Evolutionary conservation across 2,113 vertebrate species (phyloP).

Genomic region (Tragelaphus strepsiceros): DNA sequence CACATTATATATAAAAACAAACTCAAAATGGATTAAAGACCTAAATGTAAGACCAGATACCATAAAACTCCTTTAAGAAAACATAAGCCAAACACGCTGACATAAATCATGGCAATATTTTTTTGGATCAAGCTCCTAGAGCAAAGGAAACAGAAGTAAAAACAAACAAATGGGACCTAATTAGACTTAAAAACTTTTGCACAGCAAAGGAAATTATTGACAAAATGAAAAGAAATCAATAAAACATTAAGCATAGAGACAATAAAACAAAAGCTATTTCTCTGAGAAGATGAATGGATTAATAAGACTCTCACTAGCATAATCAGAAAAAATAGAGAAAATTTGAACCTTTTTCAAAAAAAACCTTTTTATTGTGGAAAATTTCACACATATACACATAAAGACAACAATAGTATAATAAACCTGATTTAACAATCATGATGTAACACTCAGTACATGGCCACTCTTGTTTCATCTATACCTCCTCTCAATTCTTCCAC

Average conservation of each 20-base stretch:
- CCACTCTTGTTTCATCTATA: neutral
- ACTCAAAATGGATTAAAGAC: neutral
- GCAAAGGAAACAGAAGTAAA: neutral
- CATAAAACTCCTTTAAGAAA: neutral
- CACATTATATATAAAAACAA: neutral
- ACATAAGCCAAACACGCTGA: neutral
- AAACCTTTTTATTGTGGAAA: neutral
- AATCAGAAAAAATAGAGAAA: neutral
- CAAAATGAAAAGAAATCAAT: neutral
- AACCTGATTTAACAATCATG: neutral
- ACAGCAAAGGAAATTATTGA: neutral
- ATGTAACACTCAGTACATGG: neutral
- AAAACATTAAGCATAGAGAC: neutral
- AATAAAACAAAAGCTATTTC: neutral
- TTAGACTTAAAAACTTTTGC: neutral
- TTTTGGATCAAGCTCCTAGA: neutral
- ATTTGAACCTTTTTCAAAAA: neutral
- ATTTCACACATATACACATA: neutral
- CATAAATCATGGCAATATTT: neutral
- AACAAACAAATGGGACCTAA: neutral
- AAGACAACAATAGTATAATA: neutral
- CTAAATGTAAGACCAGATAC: neutral
- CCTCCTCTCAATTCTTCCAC: neutral
- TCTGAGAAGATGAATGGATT: neutral
- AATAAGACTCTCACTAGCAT: neutral